Base-by-base conservation (phyloP, 2,888 invertebrate genomes). In the Diaphora mendica region DNA sequence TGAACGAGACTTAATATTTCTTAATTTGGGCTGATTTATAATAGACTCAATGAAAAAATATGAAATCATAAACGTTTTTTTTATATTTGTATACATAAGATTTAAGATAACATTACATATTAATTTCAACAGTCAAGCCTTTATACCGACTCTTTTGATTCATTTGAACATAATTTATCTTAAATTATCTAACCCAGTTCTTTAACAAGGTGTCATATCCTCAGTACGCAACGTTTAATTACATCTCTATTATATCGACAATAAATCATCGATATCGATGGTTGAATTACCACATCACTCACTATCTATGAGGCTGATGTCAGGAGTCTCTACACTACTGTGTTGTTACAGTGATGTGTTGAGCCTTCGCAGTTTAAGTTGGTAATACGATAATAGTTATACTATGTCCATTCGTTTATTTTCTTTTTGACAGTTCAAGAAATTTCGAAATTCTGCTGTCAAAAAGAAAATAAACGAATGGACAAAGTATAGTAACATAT, bases 121-220 rank as follows among this genome's bases (percentile, higher is more conserved):
- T 48, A 26, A 44, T 48, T 13, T 33, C 39, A 4, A 20, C 66
- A 3, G 42, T 26, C n/a, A 66, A 44, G n/a, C 17, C 11, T 67
- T 67, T 23, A 23, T 48, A 48, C 8, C 11, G 44, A 48, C 23
- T 13, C 23, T 33, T 67, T 67, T 23, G 13, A 30, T 30, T 48
- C 11, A 33, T 44, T 67, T 9, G 20, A 30, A 30, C 23, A 67
- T 59, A 66, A 66, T 66, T 67, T 55, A 71, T 71, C 66, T 66
- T 74, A 73, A 70, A 73, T 66, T 66, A 55, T 42, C 64, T 75
- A 59, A 76, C 76, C 79, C 35, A 77, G 70, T 75, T 73, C n/a
- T 39, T 3, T 72, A 73, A 77, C 68, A 76, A 77, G 82, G 82
- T 82, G 77, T 65, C 79, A 71, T 77, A 70, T 72, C 79, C 75